Evolutionary conservation across 2,888 invertebrate genomes (phyloP).

Genomic region (Pegoplata infirma): DNA sequence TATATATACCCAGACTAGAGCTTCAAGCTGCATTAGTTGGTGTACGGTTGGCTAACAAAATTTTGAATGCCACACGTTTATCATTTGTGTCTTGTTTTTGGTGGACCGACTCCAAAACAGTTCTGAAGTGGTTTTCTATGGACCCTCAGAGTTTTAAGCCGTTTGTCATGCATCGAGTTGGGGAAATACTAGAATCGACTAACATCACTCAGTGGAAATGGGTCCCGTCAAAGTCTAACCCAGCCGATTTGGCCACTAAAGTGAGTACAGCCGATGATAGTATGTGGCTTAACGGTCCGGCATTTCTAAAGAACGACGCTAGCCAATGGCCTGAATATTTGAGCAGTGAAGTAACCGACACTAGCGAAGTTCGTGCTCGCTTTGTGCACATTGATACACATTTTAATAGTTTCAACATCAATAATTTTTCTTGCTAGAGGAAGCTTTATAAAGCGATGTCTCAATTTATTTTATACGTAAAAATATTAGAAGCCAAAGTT

Average conservation of each 20-base stretch:
- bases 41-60: conserved; percentile 27
- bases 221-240: conserved; percentile 57
- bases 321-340: conserved; percentile 9
- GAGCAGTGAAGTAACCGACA: background rate
- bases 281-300: conserved; percentile 41
- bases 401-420: background rate
- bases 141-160: conserved; percentile 53
- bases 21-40: conserved; percentile 48
- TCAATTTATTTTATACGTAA: background rate
- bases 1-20: conserved; percentile 45
- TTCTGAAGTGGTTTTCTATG: conserved; percentile 54
- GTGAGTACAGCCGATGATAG: background rate
- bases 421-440: background rate
- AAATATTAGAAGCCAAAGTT: background rate
- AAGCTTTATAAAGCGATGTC: background rate
- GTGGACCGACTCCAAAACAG: conserved; percentile 56
- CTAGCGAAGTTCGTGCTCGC: background rate
- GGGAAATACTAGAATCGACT: conserved; percentile 53
- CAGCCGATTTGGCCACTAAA: conserved; percentile 57
- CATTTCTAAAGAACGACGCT: conserved; percentile 10
- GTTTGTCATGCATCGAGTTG: conserved; percentile 54
- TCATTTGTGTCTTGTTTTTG: background rate
- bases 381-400: background rate
- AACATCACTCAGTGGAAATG: conserved; percentile 45
- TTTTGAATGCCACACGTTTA: background rate